Percentiles rank a stretch among this genome's conserved stretches.
Conservation (phyloP, 2,113 vertebrate genomes). For the Malurus cyaneus region DNA sequence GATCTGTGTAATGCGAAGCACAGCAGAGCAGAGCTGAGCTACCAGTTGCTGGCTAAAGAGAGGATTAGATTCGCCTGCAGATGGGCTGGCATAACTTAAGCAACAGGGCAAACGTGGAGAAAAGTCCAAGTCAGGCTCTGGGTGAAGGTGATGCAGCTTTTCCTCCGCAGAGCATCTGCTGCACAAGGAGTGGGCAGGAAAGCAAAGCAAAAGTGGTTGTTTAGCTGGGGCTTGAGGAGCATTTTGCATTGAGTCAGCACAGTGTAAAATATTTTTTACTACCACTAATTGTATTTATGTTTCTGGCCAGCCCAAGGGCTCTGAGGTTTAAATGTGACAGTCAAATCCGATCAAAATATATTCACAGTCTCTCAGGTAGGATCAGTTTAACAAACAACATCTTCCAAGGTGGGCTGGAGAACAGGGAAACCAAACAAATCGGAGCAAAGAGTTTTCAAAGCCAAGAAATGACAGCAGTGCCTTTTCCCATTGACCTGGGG, state of each 20-base stretch:
- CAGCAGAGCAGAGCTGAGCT: slow-evolving; percentile 32
- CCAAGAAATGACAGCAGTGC: neutral
- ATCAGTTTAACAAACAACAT: neutral
- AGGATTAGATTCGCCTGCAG: slow-evolving; percentile 37
- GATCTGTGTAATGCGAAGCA: slow-evolving; percentile 44
- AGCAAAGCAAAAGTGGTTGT: neutral
- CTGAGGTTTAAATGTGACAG: neutral
- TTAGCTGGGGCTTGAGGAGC: neutral
- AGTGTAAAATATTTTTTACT: neutral
- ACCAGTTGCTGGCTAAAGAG: slow-evolving; percentile 36
- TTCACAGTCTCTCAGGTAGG: neutral
- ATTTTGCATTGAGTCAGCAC: neutral
- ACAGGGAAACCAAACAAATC: neutral
- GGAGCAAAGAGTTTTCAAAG: neutral
- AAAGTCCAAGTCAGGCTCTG: neutral
- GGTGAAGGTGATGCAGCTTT: neutral
- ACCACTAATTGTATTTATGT: neutral
- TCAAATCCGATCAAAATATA: neutral
- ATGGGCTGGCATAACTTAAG: slow-evolving; percentile 29
- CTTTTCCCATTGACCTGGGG: neutral
- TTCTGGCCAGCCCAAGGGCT: neutral
- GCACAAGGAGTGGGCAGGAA: neutral
- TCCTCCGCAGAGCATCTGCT: neutral
- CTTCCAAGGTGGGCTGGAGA: neutral
- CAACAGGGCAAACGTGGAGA: neutral